Base-by-base conservation (phyloP, 2,113 vertebrate genomes). In the Sinosuthora webbiana region DNA sequence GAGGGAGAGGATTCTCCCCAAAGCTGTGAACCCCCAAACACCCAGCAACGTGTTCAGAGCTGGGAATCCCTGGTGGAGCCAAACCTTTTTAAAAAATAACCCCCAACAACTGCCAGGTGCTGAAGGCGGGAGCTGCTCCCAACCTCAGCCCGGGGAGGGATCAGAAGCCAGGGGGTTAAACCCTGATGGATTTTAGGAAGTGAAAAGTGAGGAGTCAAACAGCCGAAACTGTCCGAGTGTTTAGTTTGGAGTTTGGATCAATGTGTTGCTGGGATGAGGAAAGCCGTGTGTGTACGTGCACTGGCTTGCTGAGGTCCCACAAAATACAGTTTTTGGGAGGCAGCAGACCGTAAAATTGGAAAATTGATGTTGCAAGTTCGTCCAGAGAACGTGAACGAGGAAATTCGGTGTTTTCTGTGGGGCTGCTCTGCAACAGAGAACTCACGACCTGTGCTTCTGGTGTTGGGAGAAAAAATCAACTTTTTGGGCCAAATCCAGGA, bases 301-400 rank as follows among this genome's bases (percentile, higher is more conserved):
- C 74, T 84, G 75, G 44, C 24, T 91, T 56, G 19, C 31, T 56
- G 13, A 81, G 83, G 35, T 71, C 50, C 57, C 74, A 57, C 52
- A 42, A 90, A 86, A 95, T 65, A 74, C 13, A 89, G 91, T 96
- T 95, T 96, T 75, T 25, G 86, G 63, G 75, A 85, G 71, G 89
- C 81, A 92, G 65, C 41, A 79, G 71, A 93, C 41, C 3, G 0
- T 87, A 95, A 95, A 97, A 97, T 92, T 97, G 74, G 92, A 83
- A 96, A 96, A 91, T 83, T 80, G 70, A 80, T 95, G 94, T 49
- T 93, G 64, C 84, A 50, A 4, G 53, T 77, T 96, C 3, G 22
- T 89, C 83, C 35, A 33, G 76, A 80, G 83, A 67, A 44, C 23
- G 33, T 6, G 45, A 60, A 81, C 8, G 11, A 95, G 71, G 87